phyloP scores from a whole-genome alignment of 1,140 invertebrate species.

The Drosophila elegans region DNA sequence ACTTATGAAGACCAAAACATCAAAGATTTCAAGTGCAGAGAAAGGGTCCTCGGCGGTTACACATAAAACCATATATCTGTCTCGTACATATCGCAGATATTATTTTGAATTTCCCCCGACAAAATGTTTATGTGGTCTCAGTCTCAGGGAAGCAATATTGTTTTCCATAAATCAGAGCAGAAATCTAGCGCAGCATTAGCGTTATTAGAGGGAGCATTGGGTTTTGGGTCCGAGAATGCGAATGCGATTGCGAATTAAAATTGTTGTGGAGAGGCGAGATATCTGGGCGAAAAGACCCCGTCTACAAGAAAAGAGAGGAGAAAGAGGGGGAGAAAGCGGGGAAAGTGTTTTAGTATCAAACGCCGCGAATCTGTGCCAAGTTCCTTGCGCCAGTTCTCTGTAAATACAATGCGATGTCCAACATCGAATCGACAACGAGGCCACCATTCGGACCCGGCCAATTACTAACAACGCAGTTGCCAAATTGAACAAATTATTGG shows the following conservation, averaged over 20 bases:
- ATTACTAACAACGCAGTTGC: slow-evolving; percentile 79
- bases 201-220: slow-evolving; percentile 55
- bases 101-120: slow-evolving; percentile 11
- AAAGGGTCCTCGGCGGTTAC: slow-evolving; percentile 26
- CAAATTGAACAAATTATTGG: slow-evolving; percentile 69
- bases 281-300: slow-evolving; percentile 35
- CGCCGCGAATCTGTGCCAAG: slow-evolving; percentile 67
- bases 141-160: slow-evolving; percentile 20
- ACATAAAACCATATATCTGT: slow-evolving; percentile 15
- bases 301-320: not conserved
- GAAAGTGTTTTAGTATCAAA: slow-evolving; percentile 46
- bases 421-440: slow-evolving; percentile 69
- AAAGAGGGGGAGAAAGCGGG: not conserved
- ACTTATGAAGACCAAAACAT: slow-evolving; percentile 42
- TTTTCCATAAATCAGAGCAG: slow-evolving; percentile 70
- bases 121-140: slow-evolving; percentile 6
- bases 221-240: slow-evolving; percentile 7
- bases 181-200: slow-evolving; percentile 61
- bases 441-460: slow-evolving; percentile 38
- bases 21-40: slow-evolving; percentile 53
- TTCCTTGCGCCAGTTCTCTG: slow-evolving; percentile 74
- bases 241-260: slow-evolving; percentile 16
- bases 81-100: not conserved
- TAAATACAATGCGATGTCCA: slow-evolving; percentile 46
- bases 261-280: slow-evolving; percentile 18